Conservation (phyloP, 2,888 invertebrate genomes). For the Xestia ashworthii region DNA sequence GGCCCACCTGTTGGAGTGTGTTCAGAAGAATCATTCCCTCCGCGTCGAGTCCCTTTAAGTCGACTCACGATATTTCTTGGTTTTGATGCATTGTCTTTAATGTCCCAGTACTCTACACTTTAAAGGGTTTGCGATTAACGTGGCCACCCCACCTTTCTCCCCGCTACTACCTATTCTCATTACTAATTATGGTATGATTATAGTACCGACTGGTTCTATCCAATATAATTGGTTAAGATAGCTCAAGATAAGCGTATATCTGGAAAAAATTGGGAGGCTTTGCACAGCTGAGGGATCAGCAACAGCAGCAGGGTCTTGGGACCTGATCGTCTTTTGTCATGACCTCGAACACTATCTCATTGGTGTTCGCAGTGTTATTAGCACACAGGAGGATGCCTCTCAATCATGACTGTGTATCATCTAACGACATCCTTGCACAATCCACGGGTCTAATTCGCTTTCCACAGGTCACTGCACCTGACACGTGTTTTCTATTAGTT, state of each 20-base stretch:
- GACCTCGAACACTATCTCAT: background rate
- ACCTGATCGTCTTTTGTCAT: background rate
- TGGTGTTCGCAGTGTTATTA: background rate
- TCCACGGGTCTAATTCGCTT: background rate
- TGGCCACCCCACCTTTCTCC: background rate
- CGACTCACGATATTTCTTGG: too few relatives aligned
- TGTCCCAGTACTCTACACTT: background rate
- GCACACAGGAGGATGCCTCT: background rate
- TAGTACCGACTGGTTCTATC: background rate
- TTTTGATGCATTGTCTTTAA: too few relatives aligned
- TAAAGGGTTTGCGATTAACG: background rate
- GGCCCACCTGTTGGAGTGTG: background rate
- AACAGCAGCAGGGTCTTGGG: too few relatives aligned
- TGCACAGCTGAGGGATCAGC: too few relatives aligned
- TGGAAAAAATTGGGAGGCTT: background rate
- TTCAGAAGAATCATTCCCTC: too few relatives aligned
- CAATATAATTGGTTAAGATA: background rate
- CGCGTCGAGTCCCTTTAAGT: too few relatives aligned
- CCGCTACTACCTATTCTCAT: background rate
- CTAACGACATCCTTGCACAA: slow-evolving; percentile 20
- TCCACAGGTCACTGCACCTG: slow-evolving; percentile 3
- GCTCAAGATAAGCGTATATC: background rate
- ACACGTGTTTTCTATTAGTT: slow-evolving; percentile 4
- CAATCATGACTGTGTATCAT: background rate
- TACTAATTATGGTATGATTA: background rate